Base-by-base conservation (phyloP, 2,113 vertebrate genomes). In the Lepus europaeus region DNA sequence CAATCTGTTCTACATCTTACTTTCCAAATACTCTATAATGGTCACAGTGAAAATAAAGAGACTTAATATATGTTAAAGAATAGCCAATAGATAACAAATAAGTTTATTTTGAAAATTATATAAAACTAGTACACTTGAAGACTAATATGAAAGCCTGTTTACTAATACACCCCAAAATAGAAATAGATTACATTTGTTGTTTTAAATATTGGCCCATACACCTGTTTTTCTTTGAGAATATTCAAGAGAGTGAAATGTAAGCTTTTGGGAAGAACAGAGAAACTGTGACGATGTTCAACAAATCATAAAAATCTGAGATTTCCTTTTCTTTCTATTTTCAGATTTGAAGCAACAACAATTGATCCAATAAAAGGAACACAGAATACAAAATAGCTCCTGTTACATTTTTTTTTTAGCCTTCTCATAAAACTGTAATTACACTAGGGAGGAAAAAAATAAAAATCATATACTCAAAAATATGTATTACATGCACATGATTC, bases 321-420 rank as follows among this genome's bases (percentile, higher is more conserved):
- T 90, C 45, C 77, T 93, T 94, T 66, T 49, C 68, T 72, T 91
- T 33, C 83, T 49, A 68, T 61, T 91, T 87, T 59, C 90, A 17
- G 33, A 31, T 92, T 92, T 94, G 81, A 91, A 96, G 22, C 31
- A 89, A 69, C 5, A 89, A 51, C 49, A 92, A 87, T 25, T 74
- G 61, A 53, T 31, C 73, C 31, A 87, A 66, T 66, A 83, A 76
- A 84, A 79, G 59, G 27, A 84, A 94, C 76, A 90, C 7, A 93
- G 56, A 87, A 27, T n/a, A 69, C 74, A 14, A 25, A 64, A 85
- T 2, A 82, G 59, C 12, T 83, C 69, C 2, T 76, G 23, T 80
- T 29, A 76, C 51, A 76, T 69, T 80, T 92, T 69, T 80, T 92
- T 93, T 74, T 69, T 17, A 59, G 74, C 31, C 20, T 72, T 70